Evolutionary conservation across 1,140 invertebrate genomes (phyloP).

Genomic region (Cydia amplana): DNA sequence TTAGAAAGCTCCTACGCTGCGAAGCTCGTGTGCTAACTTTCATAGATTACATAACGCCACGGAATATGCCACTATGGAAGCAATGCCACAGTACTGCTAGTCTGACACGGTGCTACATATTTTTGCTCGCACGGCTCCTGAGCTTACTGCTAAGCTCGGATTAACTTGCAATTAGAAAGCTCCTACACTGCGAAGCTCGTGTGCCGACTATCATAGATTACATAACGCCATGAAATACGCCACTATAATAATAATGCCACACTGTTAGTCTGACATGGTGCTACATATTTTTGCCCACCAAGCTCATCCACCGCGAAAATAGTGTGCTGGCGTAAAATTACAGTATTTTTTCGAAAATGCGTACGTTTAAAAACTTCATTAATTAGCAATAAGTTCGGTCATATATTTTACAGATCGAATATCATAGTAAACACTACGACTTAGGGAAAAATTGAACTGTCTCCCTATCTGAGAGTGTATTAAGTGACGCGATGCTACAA

Average conservation of each 20-base stretch:
- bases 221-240: neutral
- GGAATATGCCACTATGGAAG: neutral
- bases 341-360: too few species aligned
- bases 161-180: constrained; percentile 45
- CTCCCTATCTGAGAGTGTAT: too few species aligned
- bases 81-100: neutral
- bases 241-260: neutral
- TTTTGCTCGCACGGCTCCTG: neutral
- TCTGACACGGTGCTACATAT: neutral
- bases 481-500: too few species aligned
- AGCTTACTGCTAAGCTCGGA: constrained; percentile 34
- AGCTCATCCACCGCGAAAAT: too few species aligned
- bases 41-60: neutral
- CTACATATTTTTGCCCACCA: constrained; percentile 27
- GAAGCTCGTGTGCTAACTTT: neutral
- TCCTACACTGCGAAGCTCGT: constrained; percentile 18
- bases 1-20: constrained; percentile 38
- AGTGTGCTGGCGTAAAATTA: too few species aligned
- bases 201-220: neutral
- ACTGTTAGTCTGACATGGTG: neutral
- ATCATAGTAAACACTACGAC: too few species aligned
- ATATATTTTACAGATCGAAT: too few species aligned
- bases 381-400: too few species aligned
- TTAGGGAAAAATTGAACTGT: too few species aligned
- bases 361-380: too few species aligned